Evolutionary conservation across 2,113 vertebrate genomes (phyloP).

Genomic region (Bubalus kerabau): DNA sequence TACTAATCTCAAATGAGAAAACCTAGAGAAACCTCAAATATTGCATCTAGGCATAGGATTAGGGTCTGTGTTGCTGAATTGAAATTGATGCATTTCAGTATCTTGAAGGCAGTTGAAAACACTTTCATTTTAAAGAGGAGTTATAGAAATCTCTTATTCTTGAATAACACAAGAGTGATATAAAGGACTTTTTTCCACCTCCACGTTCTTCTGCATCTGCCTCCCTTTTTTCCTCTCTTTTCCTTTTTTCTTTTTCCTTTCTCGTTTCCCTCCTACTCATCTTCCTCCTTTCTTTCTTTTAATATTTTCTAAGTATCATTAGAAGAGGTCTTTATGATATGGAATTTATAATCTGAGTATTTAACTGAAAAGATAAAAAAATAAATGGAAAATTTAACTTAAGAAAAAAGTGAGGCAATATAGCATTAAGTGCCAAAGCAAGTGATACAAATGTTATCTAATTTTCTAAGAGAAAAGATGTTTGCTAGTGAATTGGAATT

Average conservation of each 20-base stretch:
- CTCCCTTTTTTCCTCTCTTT: not conserved
- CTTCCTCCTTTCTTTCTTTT: not conserved
- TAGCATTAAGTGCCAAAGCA: not conserved
- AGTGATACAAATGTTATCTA: not conserved
- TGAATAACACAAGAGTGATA: not conserved
- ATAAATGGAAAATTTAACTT: not conserved
- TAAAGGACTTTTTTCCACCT: not conserved
- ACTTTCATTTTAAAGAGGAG: not conserved
- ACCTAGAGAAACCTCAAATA: not conserved
- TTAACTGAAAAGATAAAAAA: not conserved
- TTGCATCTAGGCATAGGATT: accelerated
- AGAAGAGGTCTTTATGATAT: not conserved
- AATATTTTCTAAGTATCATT: not conserved
- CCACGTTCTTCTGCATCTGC: not conserved
- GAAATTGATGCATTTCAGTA: not conserved
- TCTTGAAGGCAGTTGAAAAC: not conserved
- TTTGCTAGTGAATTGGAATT: not conserved
- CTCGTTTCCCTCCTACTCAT: not conserved
- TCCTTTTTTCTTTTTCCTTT: no score
- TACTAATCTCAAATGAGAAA: not conserved
- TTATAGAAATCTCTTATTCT: not conserved
- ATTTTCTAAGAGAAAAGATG: not conserved
- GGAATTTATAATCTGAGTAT: not conserved
- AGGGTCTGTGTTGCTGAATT: not conserved
- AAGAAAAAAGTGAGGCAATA: not conserved